Evolutionary conservation across 1,140 invertebrate genomes (phyloP).

Genomic region (Lycorma delicatula): DNA sequence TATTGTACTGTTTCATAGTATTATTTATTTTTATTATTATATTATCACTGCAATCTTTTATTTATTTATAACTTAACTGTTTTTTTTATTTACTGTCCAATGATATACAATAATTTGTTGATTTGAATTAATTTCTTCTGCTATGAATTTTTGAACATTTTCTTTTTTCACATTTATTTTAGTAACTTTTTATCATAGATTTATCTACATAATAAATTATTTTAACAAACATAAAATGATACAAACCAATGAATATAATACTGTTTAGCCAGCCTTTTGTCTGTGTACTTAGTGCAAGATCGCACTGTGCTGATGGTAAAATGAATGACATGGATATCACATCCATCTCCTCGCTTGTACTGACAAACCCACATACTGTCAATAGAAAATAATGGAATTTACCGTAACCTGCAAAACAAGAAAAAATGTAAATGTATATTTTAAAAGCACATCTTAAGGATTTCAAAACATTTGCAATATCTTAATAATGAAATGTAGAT

Average conservation of each 20-base stretch:
- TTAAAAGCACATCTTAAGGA: too few species aligned
- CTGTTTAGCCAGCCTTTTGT: conserved; percentile 81
- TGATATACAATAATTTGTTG: too few species aligned
- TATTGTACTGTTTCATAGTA: too few species aligned
- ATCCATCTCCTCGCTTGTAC: conserved; percentile 92
- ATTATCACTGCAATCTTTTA: too few species aligned
- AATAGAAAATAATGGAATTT: conserved; percentile 84
- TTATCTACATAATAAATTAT: neutral
- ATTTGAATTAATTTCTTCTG: too few species aligned
- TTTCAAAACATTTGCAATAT: neutral
- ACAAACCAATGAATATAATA: conserved; percentile 40
- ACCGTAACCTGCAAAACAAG: conserved; percentile 63
- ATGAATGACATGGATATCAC: conserved; percentile 92
- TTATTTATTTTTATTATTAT: too few species aligned
- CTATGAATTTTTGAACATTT: too few species aligned
- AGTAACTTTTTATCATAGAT: too few species aligned
- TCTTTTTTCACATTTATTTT: too few species aligned
- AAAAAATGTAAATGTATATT: neutral
- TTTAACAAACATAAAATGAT: neutral
- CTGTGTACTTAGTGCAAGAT: conserved; percentile 73
- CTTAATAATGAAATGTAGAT: neutral
- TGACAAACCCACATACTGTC: conserved; percentile 83
- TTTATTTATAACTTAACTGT: too few species aligned
- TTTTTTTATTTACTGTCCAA: too few species aligned
- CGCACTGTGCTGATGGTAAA: conserved; percentile 84